Evolutionary conservation across 2,113 vertebrate genomes (phyloP).

Genomic region (Fregata magnificens): DNA sequence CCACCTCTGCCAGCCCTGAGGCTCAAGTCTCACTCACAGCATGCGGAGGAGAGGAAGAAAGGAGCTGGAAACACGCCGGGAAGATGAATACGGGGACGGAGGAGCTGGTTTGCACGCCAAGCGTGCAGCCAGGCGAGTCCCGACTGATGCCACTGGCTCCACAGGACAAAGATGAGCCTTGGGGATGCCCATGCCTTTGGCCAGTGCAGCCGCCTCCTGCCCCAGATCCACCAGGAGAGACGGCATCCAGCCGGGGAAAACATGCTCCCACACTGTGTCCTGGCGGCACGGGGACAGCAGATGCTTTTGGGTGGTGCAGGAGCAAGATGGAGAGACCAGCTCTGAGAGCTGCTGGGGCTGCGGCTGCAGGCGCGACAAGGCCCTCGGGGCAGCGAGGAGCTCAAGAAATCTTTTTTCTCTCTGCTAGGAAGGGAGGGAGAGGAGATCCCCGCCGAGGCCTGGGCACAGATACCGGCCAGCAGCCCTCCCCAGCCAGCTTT

Average conservation of each 20-base stretch:
- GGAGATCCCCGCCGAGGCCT: neutral
- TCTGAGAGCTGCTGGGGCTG: neutral
- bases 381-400: fast-evolving
- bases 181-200: neutral
- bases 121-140: neutral
- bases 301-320: neutral
- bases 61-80: neutral
- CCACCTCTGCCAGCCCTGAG: neutral
- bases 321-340: neutral
- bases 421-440: neutral
- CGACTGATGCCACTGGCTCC: neutral
- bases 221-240: neutral
- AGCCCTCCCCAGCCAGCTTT: neutral
- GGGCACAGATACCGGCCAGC: fast-evolving
- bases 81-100: neutral
- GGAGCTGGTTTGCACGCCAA: neutral
- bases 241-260: fast-evolving
- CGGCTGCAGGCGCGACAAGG: fast-evolving
- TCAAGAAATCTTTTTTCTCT: neutral
- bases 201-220: neutral
- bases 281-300: neutral
- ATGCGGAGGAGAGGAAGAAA: neutral
- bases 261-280: neutral
- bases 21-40: neutral
- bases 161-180: neutral